Evolutionary conservation across 2,797 vertebrate species (phyloP).

Genomic region (Rhabdophis nuchalis): DNA sequence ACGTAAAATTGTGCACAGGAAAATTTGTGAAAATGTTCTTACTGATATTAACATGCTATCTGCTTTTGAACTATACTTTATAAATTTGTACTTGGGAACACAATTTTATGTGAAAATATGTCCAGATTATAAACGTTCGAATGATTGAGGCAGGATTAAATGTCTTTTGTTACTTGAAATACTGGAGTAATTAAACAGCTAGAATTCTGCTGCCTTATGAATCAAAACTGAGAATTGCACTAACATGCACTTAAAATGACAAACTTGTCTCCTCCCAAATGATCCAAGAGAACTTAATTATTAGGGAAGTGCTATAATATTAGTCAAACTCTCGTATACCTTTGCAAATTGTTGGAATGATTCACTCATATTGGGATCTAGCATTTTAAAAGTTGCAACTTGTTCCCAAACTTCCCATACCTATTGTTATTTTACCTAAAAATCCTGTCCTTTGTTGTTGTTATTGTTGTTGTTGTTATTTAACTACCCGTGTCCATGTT

Average conservation of each 20-base stretch:
- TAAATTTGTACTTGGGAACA: not conserved
- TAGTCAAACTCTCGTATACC: not conserved
- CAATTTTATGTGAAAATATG: slow-evolving; percentile 13
- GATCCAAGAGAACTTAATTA: not conserved
- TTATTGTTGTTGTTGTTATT: not conserved
- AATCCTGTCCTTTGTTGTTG: not conserved
- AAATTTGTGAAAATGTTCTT: slow-evolving; percentile 18
- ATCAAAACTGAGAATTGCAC: not conserved
- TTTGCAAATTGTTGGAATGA: not conserved
- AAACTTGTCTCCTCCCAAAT: not conserved
- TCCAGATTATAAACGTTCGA: not conserved
- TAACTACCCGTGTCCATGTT: not conserved
- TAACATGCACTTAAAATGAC: not conserved
- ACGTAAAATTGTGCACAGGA: slow-evolving; percentile 25
- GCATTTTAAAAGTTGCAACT: not conserved
- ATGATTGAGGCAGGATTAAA: not conserved
- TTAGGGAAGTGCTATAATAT: not conserved
- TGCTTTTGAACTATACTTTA: not conserved
- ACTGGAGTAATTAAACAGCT: not conserved
- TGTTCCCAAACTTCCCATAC: not conserved
- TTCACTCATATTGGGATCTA: not conserved
- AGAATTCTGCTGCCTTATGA: not conserved
- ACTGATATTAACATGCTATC: not conserved
- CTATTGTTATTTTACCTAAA: not conserved
- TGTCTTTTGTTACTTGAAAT: slow-evolving; percentile 18